Evolutionary conservation across 2,888 invertebrate genomes (phyloP).

Genomic region (Patella ulyssiponensis): DNA sequence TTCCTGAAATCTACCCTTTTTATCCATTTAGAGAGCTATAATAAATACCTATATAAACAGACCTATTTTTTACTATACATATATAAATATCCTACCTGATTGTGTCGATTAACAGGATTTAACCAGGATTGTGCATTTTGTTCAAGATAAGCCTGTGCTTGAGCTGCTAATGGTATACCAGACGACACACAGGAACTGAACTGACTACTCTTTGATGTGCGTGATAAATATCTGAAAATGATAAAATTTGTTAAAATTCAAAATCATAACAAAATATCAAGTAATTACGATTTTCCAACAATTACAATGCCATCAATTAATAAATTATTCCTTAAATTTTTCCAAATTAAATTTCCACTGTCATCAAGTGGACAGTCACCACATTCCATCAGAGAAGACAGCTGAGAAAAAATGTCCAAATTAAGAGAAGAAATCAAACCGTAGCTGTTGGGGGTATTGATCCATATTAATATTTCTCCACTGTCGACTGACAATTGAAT

Average conservation of each 20-base stretch:
- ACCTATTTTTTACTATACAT: no score
- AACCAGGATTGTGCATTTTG: slow-evolving; percentile 57
- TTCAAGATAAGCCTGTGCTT: slow-evolving; percentile 61
- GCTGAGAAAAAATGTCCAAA: not conserved
- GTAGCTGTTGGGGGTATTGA: not conserved
- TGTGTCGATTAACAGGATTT: slow-evolving; percentile 42
- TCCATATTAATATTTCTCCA: slow-evolving; percentile 3
- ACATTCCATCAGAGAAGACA: not conserved
- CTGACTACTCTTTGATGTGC: not conserved
- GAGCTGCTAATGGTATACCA: slow-evolving; percentile 50
- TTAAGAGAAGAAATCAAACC: not conserved
- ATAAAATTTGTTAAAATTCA: no score
- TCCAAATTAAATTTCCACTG: no score
- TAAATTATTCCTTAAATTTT: no score
- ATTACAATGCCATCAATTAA: no score
- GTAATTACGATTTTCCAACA: no score
- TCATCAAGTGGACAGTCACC: no score
- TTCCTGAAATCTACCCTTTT: no score
- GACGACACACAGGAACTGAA: not conserved
- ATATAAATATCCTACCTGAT: slow-evolving; percentile 40
- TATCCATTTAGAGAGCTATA: no score
- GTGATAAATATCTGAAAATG: not conserved
- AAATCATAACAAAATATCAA: no score
- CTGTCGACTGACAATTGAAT: not conserved
- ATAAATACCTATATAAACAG: no score